Evolutionary conservation across 1,140 invertebrate genomes (phyloP), one percentile per base, ranked within the genome.

Genomic region (Sycobia sp.): DNA sequence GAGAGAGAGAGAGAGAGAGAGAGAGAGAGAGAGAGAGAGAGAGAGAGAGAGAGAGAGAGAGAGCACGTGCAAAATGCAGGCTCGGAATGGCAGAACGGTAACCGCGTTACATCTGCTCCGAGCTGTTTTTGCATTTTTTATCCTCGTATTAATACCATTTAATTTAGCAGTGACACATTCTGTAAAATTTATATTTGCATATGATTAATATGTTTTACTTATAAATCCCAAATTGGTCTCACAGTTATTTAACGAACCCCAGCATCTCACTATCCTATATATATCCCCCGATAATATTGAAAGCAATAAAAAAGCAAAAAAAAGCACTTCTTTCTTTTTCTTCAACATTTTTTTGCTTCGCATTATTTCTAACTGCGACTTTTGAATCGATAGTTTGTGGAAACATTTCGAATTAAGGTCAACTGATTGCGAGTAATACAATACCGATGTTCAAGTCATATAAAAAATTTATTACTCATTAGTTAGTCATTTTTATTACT

Each of bases 151-250:
- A 32, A 11, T 7, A 32, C 11, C 29, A 70, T 77, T 78, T 80
- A 67, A 79, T 79, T 80, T 78, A 69, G 73, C 78, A 76, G 72
- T 74, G 75, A 71, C 72, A n/a, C n/a, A 78, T 69, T 71, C 70
- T 80, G 77, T 79, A 79, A 78, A 78, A 77, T 79, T 80, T 79
- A 79, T 79, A 79, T 78, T 79, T 80, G 74, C 76, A 78, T 80
- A 78, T 74, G 67, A 80, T 80, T 79, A 79, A 78, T 76, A 79
- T 79, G 76, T 79, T 79, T 79, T 80, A 79, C 69, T 80, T 78
- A 78, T 69, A 76, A 78, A 20, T 60, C 29, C 18, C 3, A 14
- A 58, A 50, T 43, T 13, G 9, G n/a, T 13, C 43, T 36, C 27
- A 14, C 16, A 29, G 3, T 67, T 62, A 39, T 60, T 62, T 23